phyloP scores from a whole-genome alignment of 2,797 vertebrate species.

The Hemitrygon akajei region DNA sequence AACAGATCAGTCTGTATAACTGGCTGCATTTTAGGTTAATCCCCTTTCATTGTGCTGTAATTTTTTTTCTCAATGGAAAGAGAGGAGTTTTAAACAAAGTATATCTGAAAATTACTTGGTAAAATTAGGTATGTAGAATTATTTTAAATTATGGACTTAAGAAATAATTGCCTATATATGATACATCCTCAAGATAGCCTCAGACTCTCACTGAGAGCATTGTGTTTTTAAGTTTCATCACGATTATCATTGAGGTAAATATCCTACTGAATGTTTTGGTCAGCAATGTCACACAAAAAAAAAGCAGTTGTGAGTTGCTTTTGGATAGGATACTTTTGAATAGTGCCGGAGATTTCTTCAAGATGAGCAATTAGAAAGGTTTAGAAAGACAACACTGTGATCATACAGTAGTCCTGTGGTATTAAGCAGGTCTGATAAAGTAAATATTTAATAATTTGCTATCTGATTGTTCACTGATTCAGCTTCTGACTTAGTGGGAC shows the following conservation, averaged over 20 bases:
- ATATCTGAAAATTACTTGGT: neutral
- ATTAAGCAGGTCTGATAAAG: no score
- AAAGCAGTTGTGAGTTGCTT: neutral
- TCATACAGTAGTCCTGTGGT: no score
- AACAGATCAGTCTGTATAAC: no score
- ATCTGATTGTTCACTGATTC: no score
- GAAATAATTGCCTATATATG: neutral
- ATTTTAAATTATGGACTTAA: neutral
- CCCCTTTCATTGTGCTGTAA: neutral
- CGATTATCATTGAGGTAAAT: neutral
- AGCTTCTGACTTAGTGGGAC: no score
- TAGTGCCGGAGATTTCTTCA: neutral
- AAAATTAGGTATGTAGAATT: neutral
- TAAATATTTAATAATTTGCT: no score
- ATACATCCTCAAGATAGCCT: neutral
- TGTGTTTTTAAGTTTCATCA: neutral
- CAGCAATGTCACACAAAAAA: neutral
- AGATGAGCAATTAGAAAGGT: neutral
- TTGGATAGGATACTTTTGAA: neutral
- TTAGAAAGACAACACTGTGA: neutral
- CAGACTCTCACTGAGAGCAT: neutral
- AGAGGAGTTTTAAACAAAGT: neutral
- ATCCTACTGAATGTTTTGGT: neutral
- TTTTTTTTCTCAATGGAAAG: neutral
- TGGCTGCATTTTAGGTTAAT: no score